Percentiles rank a stretch among this genome's conserved stretches.
These are phyloP conservation scores for Drosophila cyrtoloma DNA, from an alignment of 2,888 invertebrate genomes.

Conservation along the genomic window DNA sequence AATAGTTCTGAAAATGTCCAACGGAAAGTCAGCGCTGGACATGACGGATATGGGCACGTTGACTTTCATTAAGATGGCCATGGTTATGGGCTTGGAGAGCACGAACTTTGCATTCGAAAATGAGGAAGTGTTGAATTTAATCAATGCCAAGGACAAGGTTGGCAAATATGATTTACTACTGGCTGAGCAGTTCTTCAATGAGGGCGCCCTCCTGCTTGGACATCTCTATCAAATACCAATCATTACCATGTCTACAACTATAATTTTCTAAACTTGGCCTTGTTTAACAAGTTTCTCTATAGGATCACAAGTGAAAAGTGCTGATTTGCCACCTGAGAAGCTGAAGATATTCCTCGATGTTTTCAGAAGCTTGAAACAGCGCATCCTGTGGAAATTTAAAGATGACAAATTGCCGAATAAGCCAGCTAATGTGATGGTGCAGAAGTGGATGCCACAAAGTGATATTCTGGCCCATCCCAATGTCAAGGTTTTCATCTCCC, in stretches of 20 bases:
- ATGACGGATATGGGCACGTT: constrained; percentile 49
- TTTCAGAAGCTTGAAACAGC: constrained; percentile 83
- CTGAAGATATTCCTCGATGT: constrained; percentile 82
- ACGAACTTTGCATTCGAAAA: constrained; percentile 78
- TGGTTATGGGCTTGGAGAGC: constrained; percentile 63
- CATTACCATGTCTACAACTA: constrained; percentile 65
- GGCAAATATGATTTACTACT: constrained; percentile 85
- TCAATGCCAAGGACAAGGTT: constrained; percentile 67
- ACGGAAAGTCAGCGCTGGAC: constrained; percentile 57
- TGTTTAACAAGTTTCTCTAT: background rate
- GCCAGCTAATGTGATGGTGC: constrained; percentile 84
- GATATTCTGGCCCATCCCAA: constrained; percentile 85
- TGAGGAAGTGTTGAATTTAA: constrained; percentile 67
- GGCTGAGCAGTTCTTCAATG: constrained; percentile 83
- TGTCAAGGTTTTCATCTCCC: constrained; percentile 84
- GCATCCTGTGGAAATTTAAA: constrained; percentile 86
- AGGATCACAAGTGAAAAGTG: constrained; percentile 85
- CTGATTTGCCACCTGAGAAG: constrained; percentile 83
- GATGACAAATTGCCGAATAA: constrained; percentile 80
- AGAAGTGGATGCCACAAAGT: constrained; percentile 86
- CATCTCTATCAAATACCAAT: constrained; percentile 84
- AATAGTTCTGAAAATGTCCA: constrained; percentile 59
- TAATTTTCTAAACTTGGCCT: accelerated
- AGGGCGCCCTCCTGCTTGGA: constrained; percentile 83
- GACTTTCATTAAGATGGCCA: constrained; percentile 48